Base-by-base conservation (phyloP, 2,888 invertebrate species). In the Lycia hirtaria region DNA sequence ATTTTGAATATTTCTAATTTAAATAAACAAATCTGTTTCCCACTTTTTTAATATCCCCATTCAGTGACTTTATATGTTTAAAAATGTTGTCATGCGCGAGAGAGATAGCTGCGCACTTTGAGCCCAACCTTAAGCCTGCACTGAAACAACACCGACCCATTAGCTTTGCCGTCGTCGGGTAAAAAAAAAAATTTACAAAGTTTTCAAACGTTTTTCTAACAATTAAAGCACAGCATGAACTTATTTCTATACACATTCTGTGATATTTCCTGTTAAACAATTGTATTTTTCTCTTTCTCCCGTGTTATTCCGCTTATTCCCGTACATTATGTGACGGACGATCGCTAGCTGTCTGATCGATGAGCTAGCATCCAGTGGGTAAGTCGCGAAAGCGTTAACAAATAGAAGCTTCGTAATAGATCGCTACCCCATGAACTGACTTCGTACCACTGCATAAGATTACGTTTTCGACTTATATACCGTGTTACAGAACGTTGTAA, bases 261-360 rank as follows among this genome's bases (percentile, higher is more conserved):
- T 75, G 77, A 75, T 74, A 81, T 81, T 83, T 85, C 76, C 78
- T 85, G 73, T 88, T 86, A 77, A 77, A 83, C 83, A 73, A 71
- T 81, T 78, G 80, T 81, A 81, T 80, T 85, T 87, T 86, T 88
- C 80, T 88, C 81, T 90, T 87, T 88, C 87, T 87, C 86, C 87
- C 88, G 80, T 85, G 77, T 86, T 85, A 67, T 85, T 87, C 81
- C 82, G 88, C 88, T 89, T 90, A 78, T 83, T 80, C 88, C 85
- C 81, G 77, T 85, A 81, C 84, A 79, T 76, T 86, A 78, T 83
- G 72, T 86, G 76, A 75, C 76, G 90, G 89, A 88, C 73, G 72
- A 71, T 82, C 75, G 80, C 78, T 88, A 96, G 96, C 96, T 96
- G 96, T 96, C 94, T 96, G 93, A 95, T 96, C 93, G 96, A 96